phyloP scores from a whole-genome alignment of 2,888 invertebrate genomes.

The Pseudococcus viburni region DNA sequence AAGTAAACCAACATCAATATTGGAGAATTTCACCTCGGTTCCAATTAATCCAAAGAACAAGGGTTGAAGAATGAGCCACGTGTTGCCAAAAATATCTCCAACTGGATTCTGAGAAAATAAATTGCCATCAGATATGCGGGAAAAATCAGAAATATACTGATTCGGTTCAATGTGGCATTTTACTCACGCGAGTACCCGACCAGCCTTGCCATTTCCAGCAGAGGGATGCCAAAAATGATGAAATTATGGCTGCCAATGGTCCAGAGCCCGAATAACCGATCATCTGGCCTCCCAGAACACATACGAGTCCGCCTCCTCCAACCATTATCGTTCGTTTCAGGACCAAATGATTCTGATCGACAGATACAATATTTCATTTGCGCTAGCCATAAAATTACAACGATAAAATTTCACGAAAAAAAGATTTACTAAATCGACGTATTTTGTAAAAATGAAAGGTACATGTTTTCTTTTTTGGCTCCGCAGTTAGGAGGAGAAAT shows the following conservation, averaged over 20 bases:
- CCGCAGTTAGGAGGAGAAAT: too few species aligned
- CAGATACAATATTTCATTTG: background rate
- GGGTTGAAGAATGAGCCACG: constrained; percentile 83
- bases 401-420: too few species aligned
- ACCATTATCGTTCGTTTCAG: constrained; percentile 72
- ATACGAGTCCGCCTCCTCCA: constrained; percentile 77
- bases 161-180: background rate
- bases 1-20: constrained; percentile 36
- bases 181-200: constrained; percentile 44
- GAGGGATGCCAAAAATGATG: constrained; percentile 75
- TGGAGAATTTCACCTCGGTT: constrained; percentile 76
- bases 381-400: too few species aligned
- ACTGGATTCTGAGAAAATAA: constrained; percentile 73
- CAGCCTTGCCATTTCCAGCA: constrained; percentile 72
- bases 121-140: background rate
- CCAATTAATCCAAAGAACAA: constrained; percentile 85
- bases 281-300: constrained; percentile 77
- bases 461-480: too few species aligned
- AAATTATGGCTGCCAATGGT: constrained; percentile 75
- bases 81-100: constrained; percentile 68
- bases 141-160: background rate
- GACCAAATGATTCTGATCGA: constrained; percentile 68
- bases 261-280: constrained; percentile 78
- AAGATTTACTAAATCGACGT: too few species aligned
- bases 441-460: too few species aligned